phyloP scores from a whole-genome alignment of 2,888 invertebrate species.

The Choreutis nemorana region DNA sequence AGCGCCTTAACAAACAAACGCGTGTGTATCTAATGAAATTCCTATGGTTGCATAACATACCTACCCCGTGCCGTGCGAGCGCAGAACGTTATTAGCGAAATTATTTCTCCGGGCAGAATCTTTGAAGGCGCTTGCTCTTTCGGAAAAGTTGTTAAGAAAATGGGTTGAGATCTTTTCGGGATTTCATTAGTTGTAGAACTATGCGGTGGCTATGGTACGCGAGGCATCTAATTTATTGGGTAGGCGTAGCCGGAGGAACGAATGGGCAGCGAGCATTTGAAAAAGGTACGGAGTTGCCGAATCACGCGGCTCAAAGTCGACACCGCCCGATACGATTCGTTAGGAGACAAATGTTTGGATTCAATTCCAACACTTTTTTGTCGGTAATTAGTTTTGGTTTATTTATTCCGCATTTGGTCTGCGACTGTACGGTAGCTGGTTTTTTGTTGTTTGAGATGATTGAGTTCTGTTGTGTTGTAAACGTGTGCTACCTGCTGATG shows the following conservation, averaged over 20 bases:
- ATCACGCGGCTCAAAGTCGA: conserved; percentile 58
- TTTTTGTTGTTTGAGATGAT: conserved; percentile 39
- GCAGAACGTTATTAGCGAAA: conserved; percentile 60
- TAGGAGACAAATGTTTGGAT: conserved; percentile 65
- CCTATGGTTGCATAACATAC: conserved; percentile 67
- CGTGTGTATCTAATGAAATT: conserved; percentile 68
- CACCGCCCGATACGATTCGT: conserved; percentile 63
- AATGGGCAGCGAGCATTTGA: conserved; percentile 62
- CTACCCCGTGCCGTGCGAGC: conserved; percentile 57
- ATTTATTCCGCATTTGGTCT: conserved; percentile 43
- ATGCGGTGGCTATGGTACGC: conserved; percentile 57
- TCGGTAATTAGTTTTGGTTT: conserved; percentile 53
- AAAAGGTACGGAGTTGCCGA: conserved; percentile 56
- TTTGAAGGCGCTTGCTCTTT: conserved; percentile 65
- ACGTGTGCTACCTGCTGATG: conserved; percentile 22
- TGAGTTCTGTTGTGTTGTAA: conserved; percentile 45
- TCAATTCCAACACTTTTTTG: conserved; percentile 56
- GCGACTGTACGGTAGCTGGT: conserved; percentile 37
- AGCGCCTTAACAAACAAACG: conserved; percentile 67
- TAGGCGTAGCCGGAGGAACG: conserved; percentile 62
- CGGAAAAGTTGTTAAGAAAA: conserved; percentile 66
- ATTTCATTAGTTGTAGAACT: conserved; percentile 65
- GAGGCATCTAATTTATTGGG: conserved; percentile 62
- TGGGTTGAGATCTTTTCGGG: conserved; percentile 63
- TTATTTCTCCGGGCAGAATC: conserved; percentile 60